Percentiles rank a stretch among this genome's conserved stretches.
phyloP scores from a whole-genome alignment of 2,888 invertebrate species.

The Eulithis prunata region DNA sequence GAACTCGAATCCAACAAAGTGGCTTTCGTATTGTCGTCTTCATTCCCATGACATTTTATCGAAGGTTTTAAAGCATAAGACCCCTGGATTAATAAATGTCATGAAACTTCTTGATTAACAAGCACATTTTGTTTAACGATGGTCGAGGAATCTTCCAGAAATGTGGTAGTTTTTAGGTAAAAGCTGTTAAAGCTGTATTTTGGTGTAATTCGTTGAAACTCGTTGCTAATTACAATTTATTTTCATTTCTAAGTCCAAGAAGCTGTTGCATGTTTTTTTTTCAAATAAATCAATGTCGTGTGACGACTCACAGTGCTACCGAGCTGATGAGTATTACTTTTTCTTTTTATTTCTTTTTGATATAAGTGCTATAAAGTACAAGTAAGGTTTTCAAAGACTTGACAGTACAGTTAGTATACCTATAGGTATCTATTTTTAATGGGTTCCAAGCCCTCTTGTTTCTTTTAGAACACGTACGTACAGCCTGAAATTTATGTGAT shows the following conservation, averaged over 20 bases:
- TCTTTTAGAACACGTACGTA: no score
- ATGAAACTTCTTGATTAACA: slow-evolving; percentile 59
- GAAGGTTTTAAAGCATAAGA: not conserved
- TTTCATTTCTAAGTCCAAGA: not conserved
- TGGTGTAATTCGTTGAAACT: slow-evolving; percentile 28
- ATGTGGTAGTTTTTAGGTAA: slow-evolving; percentile 36
- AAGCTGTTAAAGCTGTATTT: slow-evolving; percentile 40
- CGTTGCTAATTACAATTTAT: slow-evolving; percentile 10
- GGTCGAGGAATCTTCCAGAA: slow-evolving; percentile 44
- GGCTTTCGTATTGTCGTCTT: not conserved
- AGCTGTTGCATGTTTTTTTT: not conserved
- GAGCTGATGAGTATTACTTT: no score
- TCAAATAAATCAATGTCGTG: no score
- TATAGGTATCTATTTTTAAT: no score
- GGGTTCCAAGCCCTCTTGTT: no score
- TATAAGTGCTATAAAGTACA: no score
- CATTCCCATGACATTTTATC: not conserved
- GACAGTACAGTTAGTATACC: no score
- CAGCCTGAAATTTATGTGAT: no score
- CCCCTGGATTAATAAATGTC: slow-evolving; percentile 62
- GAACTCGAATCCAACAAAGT: no score
- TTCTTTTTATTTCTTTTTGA: no score
- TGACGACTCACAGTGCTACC: no score
- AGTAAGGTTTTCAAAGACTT: no score
- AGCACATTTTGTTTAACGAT: slow-evolving; percentile 49